Evolutionary conservation across 2,888 invertebrate species (phyloP).

Genomic region (Lepidochitona cinerea): DNA sequence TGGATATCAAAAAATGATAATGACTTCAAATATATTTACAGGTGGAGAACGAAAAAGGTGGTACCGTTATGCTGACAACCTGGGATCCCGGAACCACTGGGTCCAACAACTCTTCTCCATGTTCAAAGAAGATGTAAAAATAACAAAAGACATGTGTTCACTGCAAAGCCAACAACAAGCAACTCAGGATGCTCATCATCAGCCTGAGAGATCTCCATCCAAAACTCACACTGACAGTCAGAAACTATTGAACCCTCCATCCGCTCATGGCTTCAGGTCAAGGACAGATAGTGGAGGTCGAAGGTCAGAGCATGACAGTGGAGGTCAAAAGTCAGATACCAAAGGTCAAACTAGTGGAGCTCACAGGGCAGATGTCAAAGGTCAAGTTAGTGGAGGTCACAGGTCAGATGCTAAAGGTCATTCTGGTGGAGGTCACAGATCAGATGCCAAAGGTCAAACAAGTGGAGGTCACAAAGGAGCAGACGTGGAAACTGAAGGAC

Average conservation of each 20-base stretch:
- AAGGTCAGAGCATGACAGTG: neutral
- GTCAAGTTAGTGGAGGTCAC: neutral
- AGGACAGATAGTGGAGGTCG: neutral
- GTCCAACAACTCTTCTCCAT: slow-evolving; percentile 85
- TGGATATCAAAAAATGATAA: neutral
- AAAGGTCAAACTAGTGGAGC: neutral
- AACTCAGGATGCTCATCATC: slow-evolving; percentile 13
- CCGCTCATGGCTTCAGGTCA: too few species aligned
- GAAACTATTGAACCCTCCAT: too few species aligned
- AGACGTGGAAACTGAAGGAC: neutral
- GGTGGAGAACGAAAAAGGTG: slow-evolving; percentile 90
- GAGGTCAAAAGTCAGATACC: neutral
- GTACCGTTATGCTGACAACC: slow-evolving; percentile 83
- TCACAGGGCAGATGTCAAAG: neutral
- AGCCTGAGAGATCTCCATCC: neutral
- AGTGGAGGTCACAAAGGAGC: neutral
- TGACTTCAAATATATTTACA: slow-evolving; percentile 22
- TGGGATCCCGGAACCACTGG: slow-evolving; percentile 82
- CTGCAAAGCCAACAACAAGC: neutral
- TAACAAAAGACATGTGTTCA: slow-evolving; percentile 7
- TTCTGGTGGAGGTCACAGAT: neutral
- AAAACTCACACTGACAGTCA: neutral
- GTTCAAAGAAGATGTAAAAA: slow-evolving; percentile 83
- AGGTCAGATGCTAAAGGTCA: neutral
- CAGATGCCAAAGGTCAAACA: too few species aligned